These are phyloP conservation scores for Eretmochelys imbricata DNA, from an alignment of 2,113 vertebrate species.

Conservation along the genomic window DNA sequence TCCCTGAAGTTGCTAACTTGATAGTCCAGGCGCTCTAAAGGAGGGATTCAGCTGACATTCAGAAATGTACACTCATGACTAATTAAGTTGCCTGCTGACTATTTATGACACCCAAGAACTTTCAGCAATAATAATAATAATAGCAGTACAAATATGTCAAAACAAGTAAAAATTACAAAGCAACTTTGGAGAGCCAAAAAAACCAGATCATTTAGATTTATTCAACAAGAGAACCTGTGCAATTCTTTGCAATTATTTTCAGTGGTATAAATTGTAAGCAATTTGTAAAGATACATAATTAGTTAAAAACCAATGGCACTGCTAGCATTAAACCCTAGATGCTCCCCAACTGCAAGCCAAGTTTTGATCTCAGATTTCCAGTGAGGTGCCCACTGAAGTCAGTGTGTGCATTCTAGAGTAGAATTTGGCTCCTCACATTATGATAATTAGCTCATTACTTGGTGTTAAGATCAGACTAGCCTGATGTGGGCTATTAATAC, in stretches of 20 bases:
- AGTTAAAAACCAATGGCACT: slow-evolving; percentile 54
- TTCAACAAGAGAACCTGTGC: slow-evolving; percentile 25
- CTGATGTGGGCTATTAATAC: not conserved
- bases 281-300: slow-evolving; percentile 56
- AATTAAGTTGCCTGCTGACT: slow-evolving; percentile 45
- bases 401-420: fast-evolving
- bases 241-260: slow-evolving; percentile 43
- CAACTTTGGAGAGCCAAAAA: slow-evolving; percentile 30
- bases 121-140: slow-evolving; percentile 13
- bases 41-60: slow-evolving; percentile 30
- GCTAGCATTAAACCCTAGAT: slow-evolving; percentile 31
- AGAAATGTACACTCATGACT: slow-evolving; percentile 47
- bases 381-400: not conserved
- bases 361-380: slow-evolving; percentile 23
- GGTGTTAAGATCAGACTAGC: slow-evolving; percentile 4
- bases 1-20: slow-evolving; percentile 50
- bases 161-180: slow-evolving; percentile 27
- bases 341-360: not conserved
- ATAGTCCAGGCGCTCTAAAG: slow-evolving; percentile 35
- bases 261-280: slow-evolving; percentile 8
- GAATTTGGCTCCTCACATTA: not conserved
- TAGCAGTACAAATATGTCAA: slow-evolving; percentile 46
- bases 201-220: slow-evolving; percentile 45
- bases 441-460: not conserved
- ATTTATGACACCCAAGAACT: slow-evolving; percentile 31